Conservation (phyloP, 2,113 vertebrate species). For the Albula glossodonta region DNA sequence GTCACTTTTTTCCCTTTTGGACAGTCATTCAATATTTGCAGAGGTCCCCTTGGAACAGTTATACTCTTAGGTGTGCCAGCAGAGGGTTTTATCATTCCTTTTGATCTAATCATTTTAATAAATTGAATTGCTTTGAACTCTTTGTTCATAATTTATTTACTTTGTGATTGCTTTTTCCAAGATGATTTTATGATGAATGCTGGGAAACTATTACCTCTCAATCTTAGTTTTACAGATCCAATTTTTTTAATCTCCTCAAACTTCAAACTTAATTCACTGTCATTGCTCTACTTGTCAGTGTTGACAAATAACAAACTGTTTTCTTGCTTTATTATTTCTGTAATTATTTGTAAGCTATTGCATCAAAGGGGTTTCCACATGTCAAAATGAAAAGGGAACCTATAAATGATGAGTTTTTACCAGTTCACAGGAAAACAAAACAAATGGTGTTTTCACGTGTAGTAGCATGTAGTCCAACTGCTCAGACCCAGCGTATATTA, state of each 20-base stretch:
- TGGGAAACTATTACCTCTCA: background rate
- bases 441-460: background rate
- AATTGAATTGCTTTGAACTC: conserved; percentile 12
- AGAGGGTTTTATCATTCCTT: conserved; percentile 11
- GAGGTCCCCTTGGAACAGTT: background rate
- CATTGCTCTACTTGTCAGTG: background rate
- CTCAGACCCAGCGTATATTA: too few relatives aligned
- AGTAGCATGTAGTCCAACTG: too few relatives aligned
- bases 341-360: background rate
- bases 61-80: background rate
- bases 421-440: background rate
- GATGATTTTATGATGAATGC: background rate
- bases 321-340: background rate
- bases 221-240: background rate
- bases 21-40: background rate
- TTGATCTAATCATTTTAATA: background rate
- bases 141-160: background rate
- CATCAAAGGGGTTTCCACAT: background rate
- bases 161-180: background rate
- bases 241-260: background rate
- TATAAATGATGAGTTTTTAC: background rate
- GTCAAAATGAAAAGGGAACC: background rate
- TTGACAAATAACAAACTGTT: background rate
- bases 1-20: background rate
- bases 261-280: background rate